These are phyloP conservation scores for Phasia obesa DNA, from an alignment of 2,888 invertebrate genomes.

Conservation along the genomic window DNA sequence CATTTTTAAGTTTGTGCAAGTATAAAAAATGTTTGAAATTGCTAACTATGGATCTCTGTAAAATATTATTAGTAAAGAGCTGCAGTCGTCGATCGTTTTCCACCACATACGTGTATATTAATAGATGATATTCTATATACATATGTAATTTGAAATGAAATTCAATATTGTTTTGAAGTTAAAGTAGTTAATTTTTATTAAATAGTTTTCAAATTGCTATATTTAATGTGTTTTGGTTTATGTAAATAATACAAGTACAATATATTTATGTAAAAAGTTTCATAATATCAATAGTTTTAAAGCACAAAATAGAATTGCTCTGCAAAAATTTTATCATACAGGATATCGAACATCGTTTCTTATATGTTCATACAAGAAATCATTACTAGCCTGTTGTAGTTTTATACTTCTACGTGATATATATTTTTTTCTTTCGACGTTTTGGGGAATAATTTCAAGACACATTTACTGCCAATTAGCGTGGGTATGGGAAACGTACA, in stretches of 20 bases:
- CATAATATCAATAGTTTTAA: conserved; percentile 54
- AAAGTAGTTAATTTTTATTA: conserved; percentile 35
- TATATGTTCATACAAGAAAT: conserved; percentile 12
- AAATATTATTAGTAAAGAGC: too few relatives aligned
- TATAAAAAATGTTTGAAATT: too few relatives aligned
- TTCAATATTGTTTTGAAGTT: background rate
- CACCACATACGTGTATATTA: too few relatives aligned
- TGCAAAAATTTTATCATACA: conserved; percentile 25
- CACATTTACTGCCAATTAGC: conserved; percentile 63
- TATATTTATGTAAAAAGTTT: conserved; percentile 54
- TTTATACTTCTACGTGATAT: conserved; percentile 11
- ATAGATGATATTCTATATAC: too few relatives aligned
- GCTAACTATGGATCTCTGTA: too few relatives aligned
- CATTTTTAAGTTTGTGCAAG: too few relatives aligned
- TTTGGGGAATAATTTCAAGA: conserved; percentile 56
- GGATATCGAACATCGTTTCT: conserved; percentile 19
- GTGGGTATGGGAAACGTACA: conserved; percentile 38
- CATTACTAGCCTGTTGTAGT: conserved; percentile 33
- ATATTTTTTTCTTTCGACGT: conserved; percentile 4
- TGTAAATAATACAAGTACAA: conserved; percentile 56
- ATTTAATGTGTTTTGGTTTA: conserved; percentile 21
- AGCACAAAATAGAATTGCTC: conserved; percentile 19
- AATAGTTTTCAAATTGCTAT: conserved; percentile 41
- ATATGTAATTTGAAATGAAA: background rate
- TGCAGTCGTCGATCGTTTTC: too few relatives aligned